Evolutionary conservation across 1,140 invertebrate species (phyloP).

Genomic region (Hyphantria cunea): DNA sequence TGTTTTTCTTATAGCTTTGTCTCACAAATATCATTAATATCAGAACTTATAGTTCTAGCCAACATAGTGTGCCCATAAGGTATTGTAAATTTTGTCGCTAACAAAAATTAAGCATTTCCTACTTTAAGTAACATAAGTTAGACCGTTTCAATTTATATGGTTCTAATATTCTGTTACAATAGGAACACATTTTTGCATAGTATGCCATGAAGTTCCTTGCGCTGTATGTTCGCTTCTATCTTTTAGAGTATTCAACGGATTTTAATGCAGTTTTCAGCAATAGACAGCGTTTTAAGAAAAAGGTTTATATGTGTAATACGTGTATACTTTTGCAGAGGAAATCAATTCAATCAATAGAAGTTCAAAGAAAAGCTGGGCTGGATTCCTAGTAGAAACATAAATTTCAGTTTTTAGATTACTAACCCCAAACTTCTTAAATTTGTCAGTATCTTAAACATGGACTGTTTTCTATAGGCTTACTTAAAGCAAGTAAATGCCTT

Average conservation of each 20-base stretch:
- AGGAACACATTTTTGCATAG: no score
- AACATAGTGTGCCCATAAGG: slow-evolving; percentile 23
- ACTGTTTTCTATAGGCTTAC: slow-evolving; percentile 3
- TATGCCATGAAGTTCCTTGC: no score
- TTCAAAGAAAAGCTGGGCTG: no score
- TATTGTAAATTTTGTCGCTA: slow-evolving; percentile 15
- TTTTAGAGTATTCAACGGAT: no score
- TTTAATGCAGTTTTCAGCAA: no score
- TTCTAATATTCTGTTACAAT: no score
- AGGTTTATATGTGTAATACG: no score
- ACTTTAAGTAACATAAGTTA: background rate
- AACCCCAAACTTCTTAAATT: no score
- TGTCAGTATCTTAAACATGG: background rate
- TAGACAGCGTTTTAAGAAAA: no score
- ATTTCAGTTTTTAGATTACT: background rate
- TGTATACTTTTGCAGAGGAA: no score
- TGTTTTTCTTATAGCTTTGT: slow-evolving; percentile 9
- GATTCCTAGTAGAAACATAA: background rate
- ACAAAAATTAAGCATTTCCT: background rate
- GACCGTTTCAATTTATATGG: background rate
- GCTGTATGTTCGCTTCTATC: no score
- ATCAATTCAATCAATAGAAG: no score
- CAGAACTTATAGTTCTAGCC: slow-evolving; percentile 10
- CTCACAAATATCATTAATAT: slow-evolving; percentile 18
- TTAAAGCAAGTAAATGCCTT: slow-evolving; percentile 34